These are phyloP conservation scores for Troglohyphantes excavatus DNA, from an alignment of 2,888 invertebrate species.

Conservation along the genomic window DNA sequence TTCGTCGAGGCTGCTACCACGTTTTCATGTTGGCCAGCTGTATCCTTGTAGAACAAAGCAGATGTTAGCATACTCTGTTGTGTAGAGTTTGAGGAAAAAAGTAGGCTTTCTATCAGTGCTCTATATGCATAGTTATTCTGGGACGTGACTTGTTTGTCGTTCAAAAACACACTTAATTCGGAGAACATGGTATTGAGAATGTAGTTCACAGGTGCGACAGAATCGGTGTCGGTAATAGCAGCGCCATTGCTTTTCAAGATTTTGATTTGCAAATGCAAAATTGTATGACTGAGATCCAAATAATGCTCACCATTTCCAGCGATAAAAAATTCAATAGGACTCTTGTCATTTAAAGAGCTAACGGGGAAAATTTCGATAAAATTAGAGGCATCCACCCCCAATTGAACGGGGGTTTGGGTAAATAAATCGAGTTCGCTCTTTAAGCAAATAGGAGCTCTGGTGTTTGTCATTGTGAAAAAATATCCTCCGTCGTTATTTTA, in stretches of 20 bases:
- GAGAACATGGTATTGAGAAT: slow-evolving; percentile 56
- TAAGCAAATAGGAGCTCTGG: not conserved
- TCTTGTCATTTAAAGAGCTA: slow-evolving; percentile 26
- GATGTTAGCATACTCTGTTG: slow-evolving; percentile 18
- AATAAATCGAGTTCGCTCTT: slow-evolving; percentile 44
- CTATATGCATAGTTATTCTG: slow-evolving; percentile 44
- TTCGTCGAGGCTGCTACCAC: not conserved
- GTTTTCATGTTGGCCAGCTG: not conserved
- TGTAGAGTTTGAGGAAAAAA: slow-evolving; percentile 30
- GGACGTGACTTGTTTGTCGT: slow-evolving; percentile 41
- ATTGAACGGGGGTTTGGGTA: not conserved
- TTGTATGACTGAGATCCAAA: slow-evolving; percentile 22
- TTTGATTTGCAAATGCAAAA: slow-evolving; percentile 40
- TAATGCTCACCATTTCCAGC: slow-evolving; percentile 21
- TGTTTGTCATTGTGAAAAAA: slow-evolving; percentile 53
- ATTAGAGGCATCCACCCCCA: slow-evolving; percentile 8
- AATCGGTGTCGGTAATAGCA: not conserved
- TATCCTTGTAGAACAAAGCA: slow-evolving; percentile 49
- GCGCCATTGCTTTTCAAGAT: slow-evolving; percentile 6
- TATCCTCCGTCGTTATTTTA: slow-evolving; percentile 18
- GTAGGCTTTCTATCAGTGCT: slow-evolving; percentile 29
- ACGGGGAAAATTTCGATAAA: slow-evolving; percentile 55
- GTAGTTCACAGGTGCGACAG: slow-evolving; percentile 35
- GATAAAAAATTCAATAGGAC: slow-evolving; percentile 45
- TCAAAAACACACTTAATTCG: slow-evolving; percentile 35